Percentiles rank a stretch among this genome's conserved stretches.
These are phyloP conservation scores for Scaptomyza graminum DNA, from an alignment of 1,140 invertebrate species.

Conservation along the genomic window DNA sequence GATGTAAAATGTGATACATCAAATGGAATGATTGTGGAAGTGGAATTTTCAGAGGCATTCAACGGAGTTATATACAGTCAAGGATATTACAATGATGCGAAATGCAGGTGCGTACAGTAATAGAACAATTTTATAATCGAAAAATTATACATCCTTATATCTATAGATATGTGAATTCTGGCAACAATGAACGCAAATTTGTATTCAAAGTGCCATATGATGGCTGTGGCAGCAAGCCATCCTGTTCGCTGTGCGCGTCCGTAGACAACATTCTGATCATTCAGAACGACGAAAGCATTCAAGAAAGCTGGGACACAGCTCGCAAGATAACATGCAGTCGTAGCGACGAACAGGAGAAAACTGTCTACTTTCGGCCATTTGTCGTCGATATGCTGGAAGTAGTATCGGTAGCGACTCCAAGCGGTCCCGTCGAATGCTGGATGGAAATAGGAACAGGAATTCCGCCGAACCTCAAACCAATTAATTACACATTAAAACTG, in stretches of 20 bases:
- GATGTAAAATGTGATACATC: conserved; percentile 87
- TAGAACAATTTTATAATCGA: neutral
- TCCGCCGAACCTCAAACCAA: conserved; percentile 86
- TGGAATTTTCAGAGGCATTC: conserved; percentile 87
- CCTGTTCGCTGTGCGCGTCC: conserved; percentile 86
- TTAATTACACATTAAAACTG: conserved; percentile 86
- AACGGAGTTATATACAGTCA: conserved; percentile 91
- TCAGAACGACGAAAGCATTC: conserved; percentile 87
- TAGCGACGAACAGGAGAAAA: conserved; percentile 85
- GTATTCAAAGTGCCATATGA: conserved; percentile 87
- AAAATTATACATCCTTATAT: neutral
- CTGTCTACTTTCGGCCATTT: conserved; percentile 88
- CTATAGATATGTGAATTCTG: conserved; percentile 86
- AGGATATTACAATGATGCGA: conserved; percentile 87
- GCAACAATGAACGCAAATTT: conserved; percentile 85
- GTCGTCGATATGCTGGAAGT: conserved; percentile 90
- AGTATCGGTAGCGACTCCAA: conserved; percentile 86
- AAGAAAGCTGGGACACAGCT: conserved; percentile 86
- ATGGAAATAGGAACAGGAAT: conserved; percentile 90
- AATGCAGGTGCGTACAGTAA: conserved; percentile 85
- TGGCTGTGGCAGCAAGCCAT: conserved; percentile 86
- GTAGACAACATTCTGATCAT: conserved; percentile 88
- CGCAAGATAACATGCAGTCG: conserved; percentile 87
- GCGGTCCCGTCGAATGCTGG: conserved; percentile 88
- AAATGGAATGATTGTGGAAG: conserved; percentile 86